Evolutionary conservation across 2,797 vertebrate species (phyloP).

Genomic region (Eutrigla gurnardus): DNA sequence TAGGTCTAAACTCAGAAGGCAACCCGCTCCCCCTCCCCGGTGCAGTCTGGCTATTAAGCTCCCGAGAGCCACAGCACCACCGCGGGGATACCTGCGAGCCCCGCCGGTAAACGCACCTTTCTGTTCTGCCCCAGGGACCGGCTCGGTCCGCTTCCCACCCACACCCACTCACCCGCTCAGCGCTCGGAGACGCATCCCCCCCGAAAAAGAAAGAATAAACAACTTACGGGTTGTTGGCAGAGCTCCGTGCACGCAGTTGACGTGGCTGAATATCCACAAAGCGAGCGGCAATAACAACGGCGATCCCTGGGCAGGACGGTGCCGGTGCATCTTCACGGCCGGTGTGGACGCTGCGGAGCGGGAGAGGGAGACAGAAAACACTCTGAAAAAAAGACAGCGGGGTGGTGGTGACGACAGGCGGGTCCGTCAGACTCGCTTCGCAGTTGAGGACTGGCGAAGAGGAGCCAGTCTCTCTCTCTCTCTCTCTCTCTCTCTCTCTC

Average conservation of each 20-base stretch:
- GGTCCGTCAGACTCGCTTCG: conserved; percentile 67
- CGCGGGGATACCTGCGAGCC: conserved; percentile 48
- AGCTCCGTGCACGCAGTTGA: conserved; percentile 76
- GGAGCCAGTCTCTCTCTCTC: conserved; percentile 55
- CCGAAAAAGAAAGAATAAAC: conserved; percentile 10
- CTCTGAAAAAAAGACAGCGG: conserved; percentile 24
- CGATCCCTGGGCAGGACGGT: conserved; percentile 72
- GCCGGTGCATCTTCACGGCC: conserved; percentile 78
- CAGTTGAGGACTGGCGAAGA: conserved; percentile 73
- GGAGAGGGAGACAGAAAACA: conserved; percentile 39
- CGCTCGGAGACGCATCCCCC: background rate
- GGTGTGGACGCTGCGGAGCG: conserved; percentile 55
- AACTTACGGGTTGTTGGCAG: conserved; percentile 86
- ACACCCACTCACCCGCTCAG: background rate
- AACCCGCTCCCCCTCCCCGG: background rate
- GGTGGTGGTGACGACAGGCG: conserved; percentile 42
- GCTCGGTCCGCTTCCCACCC: background rate
- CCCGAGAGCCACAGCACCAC: conserved; percentile 16
- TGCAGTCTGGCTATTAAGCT: conserved; percentile 15
- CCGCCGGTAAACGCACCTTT: conserved; percentile 15
- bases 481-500: conserved; percentile 36
- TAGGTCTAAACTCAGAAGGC: conserved; percentile 35
- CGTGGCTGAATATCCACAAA: conserved; percentile 83
- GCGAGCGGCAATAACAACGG: conserved; percentile 70
- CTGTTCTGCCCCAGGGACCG: conserved; percentile 21